Percentiles rank a stretch among this genome's conserved stretches.
These are phyloP conservation scores for Drosophila paramelanica DNA, from an alignment of 2,888 invertebrate genomes.

Conservation along the genomic window DNA sequence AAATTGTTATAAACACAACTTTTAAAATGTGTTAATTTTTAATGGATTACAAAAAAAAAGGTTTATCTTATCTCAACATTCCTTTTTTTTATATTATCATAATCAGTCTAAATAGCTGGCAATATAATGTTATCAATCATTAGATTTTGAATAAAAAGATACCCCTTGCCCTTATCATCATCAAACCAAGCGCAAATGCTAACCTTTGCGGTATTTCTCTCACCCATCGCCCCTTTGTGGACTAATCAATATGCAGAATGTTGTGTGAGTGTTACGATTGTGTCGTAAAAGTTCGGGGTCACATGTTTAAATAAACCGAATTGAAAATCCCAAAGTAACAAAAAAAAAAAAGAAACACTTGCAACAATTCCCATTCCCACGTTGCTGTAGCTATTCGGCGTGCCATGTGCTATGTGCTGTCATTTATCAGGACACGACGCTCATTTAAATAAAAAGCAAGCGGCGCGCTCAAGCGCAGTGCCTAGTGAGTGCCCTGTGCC, in stretches of 20 bases:
- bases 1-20: too few relatives aligned
- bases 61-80: neutral
- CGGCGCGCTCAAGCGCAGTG: conserved; percentile 68
- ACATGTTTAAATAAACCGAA: conserved; percentile 2
- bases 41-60: too few relatives aligned
- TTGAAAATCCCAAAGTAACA: conserved; percentile 1
- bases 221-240: conserved; percentile 2
- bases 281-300: conserved; percentile 5
- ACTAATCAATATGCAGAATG: conserved; percentile 36
- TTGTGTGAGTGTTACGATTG: conserved; percentile 4
- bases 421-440: conserved; percentile 67
- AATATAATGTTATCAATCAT: conserved; percentile 17
- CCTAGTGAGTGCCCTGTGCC: conserved; percentile 27
- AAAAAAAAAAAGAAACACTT: conserved; percentile 51
- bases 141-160: conserved; percentile 2
- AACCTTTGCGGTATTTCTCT: conserved; percentile 20
- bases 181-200: conserved; percentile 6
- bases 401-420: conserved; percentile 34
- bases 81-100: neutral
- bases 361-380: conserved; percentile 67
- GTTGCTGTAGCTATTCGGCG: conserved; percentile 23
- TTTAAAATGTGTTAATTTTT: too few relatives aligned
- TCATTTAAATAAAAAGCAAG: conserved; percentile 71
- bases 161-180: conserved; percentile 13
- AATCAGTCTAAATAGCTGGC: conserved; percentile 3